Percentiles rank a stretch among this genome's conserved stretches.
Evolutionary conservation across 2,797 vertebrate species (phyloP).

Genomic region (Serranus cabrilla): DNA sequence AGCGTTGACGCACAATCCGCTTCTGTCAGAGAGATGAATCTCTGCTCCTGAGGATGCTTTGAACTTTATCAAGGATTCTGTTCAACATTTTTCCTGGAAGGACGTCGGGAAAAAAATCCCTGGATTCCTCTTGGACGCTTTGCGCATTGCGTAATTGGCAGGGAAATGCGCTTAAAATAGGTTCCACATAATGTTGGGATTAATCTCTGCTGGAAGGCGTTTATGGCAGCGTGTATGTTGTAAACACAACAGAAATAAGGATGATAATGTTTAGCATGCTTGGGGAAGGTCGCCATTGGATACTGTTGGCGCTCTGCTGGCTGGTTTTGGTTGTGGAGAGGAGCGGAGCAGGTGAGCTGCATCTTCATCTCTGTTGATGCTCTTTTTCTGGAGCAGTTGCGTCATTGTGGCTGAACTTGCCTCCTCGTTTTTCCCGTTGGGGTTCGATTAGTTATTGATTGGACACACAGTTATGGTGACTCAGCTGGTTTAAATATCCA

Average conservation of each 20-base stretch:
- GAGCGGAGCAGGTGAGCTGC: constrained; percentile 80
- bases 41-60: constrained; percentile 22
- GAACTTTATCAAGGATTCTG: constrained; percentile 21
- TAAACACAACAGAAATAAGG: constrained; percentile 23
- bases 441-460: neutral
- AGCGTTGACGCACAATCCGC: neutral
- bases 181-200: constrained; percentile 46
- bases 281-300: constrained; percentile 38
- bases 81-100: neutral
- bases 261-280: constrained; percentile 50
- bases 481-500: neutral
- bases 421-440: neutral
- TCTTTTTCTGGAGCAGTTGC: constrained; percentile 10
- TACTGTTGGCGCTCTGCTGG: constrained; percentile 66
- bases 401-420: neutral
- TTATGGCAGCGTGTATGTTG: constrained; percentile 26
- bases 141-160: constrained; percentile 56
- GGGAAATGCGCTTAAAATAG: constrained; percentile 40
- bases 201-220: constrained; percentile 15
- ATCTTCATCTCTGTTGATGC: constrained; percentile 8
- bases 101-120: neutral
- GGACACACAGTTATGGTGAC: neutral
- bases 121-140: constrained; percentile 30
- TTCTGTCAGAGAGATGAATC: neutral
- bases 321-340: constrained; percentile 61